Evolutionary conservation across 2,113 vertebrate genomes (phyloP).

Genomic region (Trichechus manatus): DNA sequence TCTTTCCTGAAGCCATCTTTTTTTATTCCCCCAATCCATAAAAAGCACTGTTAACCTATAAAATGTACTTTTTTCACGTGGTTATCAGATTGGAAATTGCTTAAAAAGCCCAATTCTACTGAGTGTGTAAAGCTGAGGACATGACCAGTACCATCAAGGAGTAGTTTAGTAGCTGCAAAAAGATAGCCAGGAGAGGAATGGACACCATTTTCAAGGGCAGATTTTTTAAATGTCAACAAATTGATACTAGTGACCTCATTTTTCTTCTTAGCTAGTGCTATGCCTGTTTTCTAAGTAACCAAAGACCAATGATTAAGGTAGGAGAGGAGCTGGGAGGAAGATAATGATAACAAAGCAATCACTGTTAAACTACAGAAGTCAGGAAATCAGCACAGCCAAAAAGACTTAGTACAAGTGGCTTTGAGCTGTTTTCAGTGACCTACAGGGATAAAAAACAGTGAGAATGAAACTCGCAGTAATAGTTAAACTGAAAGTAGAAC

Average conservation of each 20-base stretch:
- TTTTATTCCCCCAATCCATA: background rate
- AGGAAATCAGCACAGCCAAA: constrained; percentile 6
- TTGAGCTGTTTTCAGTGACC: background rate
- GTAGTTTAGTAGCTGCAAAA: background rate
- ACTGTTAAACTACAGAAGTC: constrained; percentile 30
- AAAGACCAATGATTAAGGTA: background rate
- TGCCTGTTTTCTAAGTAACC: background rate
- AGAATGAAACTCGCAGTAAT: background rate
- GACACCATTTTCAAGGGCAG: background rate
- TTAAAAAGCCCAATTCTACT: background rate
- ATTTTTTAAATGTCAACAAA: constrained; percentile 7
- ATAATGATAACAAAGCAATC: constrained; percentile 43
- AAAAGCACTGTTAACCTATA: background rate
- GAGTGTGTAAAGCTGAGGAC: background rate
- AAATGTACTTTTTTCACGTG: background rate
- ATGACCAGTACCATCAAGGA: background rate
- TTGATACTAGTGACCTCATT: background rate
- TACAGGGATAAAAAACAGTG: background rate
- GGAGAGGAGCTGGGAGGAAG: background rate
- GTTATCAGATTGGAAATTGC: constrained; percentile 33
- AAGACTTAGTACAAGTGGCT: background rate
- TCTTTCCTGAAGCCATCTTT: background rate
- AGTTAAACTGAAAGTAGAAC: background rate
- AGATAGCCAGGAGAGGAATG: background rate
- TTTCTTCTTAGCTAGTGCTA: background rate